Percentiles rank a stretch among this genome's conserved stretches.
These are phyloP conservation scores for Clarias magur DNA, from an alignment of 2,113 vertebrate genomes.

Conservation along the genomic window DNA sequence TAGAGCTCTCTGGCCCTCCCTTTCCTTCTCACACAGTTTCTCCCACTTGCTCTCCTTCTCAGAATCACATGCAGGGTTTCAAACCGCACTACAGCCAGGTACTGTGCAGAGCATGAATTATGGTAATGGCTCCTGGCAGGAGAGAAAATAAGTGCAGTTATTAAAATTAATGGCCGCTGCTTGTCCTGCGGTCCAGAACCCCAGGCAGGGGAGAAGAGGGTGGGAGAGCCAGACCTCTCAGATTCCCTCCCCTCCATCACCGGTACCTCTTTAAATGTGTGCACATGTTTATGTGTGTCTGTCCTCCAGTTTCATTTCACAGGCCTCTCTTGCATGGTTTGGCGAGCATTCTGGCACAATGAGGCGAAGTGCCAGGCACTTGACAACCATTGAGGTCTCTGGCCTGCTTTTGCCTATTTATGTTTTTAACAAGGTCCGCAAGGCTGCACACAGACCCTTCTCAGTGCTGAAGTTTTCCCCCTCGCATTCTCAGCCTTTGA, in stretches of 20 bases:
- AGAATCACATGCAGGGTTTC: conserved; percentile 45
- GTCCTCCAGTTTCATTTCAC: conserved; percentile 48
- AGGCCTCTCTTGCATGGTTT: conserved; percentile 56
- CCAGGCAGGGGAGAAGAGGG: conserved; percentile 44
- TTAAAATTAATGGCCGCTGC: conserved; percentile 64
- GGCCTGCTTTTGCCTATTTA: conserved; percentile 60
- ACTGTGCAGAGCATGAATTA: conserved; percentile 60
- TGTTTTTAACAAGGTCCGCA: conserved; percentile 60
- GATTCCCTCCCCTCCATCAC: conserved; percentile 45
- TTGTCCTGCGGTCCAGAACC: conserved; percentile 57
- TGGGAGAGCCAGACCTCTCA: conserved; percentile 50
- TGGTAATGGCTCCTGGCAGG: conserved; percentile 61
- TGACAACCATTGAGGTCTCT: conserved; percentile 50
- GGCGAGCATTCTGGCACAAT: conserved; percentile 54
- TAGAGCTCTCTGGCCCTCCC: neutral
- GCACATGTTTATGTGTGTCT: conserved; percentile 37
- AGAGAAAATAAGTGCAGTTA: conserved; percentile 68
- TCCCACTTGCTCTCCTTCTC: conserved; percentile 5
- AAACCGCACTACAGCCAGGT: conserved; percentile 60
- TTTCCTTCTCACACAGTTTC: neutral
- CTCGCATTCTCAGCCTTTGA: conserved; percentile 59
- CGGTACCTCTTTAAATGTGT: conserved; percentile 44
- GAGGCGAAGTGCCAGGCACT: conserved; percentile 57
- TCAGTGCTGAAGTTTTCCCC: conserved; percentile 53
- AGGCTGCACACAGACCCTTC: conserved; percentile 62